Conservation (phyloP, 2,113 vertebrate genomes). For the Neopipo cinnamomea region DNA sequence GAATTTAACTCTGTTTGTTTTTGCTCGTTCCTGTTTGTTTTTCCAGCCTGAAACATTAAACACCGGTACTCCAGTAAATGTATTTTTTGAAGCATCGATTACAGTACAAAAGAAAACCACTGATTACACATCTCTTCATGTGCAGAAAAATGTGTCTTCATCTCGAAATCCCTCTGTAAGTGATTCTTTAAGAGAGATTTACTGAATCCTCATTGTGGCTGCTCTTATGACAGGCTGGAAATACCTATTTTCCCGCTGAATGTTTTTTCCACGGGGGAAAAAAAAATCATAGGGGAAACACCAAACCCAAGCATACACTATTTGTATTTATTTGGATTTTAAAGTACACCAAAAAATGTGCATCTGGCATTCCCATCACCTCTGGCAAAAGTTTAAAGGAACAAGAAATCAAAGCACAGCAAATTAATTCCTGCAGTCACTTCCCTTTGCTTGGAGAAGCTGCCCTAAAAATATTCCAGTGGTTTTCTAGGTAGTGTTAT, state of each 20-base stretch:
- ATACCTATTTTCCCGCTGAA: background rate
- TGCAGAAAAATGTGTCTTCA: background rate
- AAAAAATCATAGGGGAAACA: background rate
- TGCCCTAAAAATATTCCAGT: background rate
- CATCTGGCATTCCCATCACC: conserved; percentile 18
- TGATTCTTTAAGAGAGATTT: conserved; percentile 26
- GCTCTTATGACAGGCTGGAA: background rate
- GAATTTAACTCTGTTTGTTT: conserved; percentile 16
- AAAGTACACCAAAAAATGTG: background rate
- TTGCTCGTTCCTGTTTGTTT: conserved; percentile 28
- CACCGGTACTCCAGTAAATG: background rate
- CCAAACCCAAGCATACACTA: background rate
- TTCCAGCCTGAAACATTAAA: conserved; percentile 21
- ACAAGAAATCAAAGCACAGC: conserved; percentile 16
- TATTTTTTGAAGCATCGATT: background rate
- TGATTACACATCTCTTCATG: conserved; percentile 12
- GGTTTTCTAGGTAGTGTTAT: background rate
- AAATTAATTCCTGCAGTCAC: conserved; percentile 37
- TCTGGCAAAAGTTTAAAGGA: conserved; percentile 60
- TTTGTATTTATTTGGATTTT: conserved; percentile 38
- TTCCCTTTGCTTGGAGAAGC: background rate
- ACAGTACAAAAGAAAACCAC: background rate
- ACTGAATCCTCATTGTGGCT: background rate
- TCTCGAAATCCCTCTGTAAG: background rate
- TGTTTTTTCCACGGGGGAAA: background rate